These are phyloP conservation scores for Crotalus helleri DNA, from an alignment of 2,113 vertebrate genomes.

Conservation along the genomic window DNA sequence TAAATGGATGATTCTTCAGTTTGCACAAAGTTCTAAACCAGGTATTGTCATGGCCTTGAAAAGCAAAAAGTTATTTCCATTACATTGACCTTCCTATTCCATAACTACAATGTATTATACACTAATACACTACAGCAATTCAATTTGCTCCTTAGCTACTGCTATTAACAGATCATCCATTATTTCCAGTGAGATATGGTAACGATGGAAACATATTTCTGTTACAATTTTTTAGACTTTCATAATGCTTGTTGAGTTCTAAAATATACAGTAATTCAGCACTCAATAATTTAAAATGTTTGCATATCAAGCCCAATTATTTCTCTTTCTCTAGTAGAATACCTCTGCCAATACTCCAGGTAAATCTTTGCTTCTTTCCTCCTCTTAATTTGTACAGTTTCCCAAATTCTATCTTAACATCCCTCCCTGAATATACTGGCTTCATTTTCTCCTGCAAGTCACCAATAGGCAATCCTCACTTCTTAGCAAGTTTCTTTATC, in stretches of 20 bases:
- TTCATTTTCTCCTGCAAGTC: neutral
- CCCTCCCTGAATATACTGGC: neutral
- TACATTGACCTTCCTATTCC: conserved; percentile 27
- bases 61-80: neutral
- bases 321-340: neutral
- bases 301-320: neutral
- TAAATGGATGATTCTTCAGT: conserved; percentile 55
- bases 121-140: conserved; percentile 26
- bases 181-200: conserved; percentile 11
- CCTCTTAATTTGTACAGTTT: neutral
- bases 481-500: neutral
- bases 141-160: neutral
- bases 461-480: neutral
- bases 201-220: conserved; percentile 20
- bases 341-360: neutral
- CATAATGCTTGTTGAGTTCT: neutral
- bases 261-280: neutral
- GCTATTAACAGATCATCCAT: conserved; percentile 13
- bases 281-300: neutral
- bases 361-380: neutral
- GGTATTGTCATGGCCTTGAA: neutral
- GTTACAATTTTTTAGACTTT: conserved; percentile 1
- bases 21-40: conserved; percentile 38
- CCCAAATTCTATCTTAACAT: neutral
- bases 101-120: neutral